Evolutionary conservation across 2,888 invertebrate genomes (phyloP).

Genomic region (Volucella inanis): DNA sequence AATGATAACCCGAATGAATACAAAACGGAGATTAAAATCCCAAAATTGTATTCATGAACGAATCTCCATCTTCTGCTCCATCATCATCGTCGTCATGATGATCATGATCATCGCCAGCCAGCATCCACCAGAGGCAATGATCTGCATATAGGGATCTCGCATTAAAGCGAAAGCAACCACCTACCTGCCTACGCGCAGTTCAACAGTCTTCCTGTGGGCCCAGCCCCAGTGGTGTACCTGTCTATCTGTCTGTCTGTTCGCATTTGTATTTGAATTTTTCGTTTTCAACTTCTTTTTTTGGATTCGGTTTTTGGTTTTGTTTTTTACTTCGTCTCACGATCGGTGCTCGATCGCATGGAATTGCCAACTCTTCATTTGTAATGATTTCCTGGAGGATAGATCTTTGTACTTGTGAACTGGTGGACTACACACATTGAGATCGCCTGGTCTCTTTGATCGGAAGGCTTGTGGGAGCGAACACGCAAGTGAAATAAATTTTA

Average conservation of each 20-base stretch:
- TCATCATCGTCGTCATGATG: constrained; percentile 22
- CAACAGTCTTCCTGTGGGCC: constrained; percentile 65
- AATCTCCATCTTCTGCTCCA: constrained; percentile 25
- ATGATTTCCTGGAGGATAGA: constrained; percentile 72
- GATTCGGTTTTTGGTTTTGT: constrained; percentile 45
- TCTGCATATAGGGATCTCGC: constrained; percentile 67
- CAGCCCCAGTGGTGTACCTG: constrained; percentile 73
- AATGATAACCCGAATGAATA: constrained; percentile 68
- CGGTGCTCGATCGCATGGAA: constrained; percentile 59
- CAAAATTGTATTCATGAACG: constrained; percentile 71
- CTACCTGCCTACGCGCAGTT: constrained; percentile 73
- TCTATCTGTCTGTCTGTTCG: constrained; percentile 69
- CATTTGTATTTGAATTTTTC: constrained; percentile 67
- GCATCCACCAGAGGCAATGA: constrained; percentile 46
- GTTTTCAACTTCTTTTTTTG: constrained; percentile 35
- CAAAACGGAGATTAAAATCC: constrained; percentile 67
- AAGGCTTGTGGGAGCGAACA: constrained; percentile 69
- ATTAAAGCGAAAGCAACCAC: constrained; percentile 41
- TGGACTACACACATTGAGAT: constrained; percentile 62
- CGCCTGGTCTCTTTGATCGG: neutral
- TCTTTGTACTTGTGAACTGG: constrained; percentile 4
- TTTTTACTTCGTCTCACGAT: constrained; percentile 64
- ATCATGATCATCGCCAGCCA: constrained; percentile 16
- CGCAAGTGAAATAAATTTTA: constrained; percentile 69
- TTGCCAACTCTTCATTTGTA: constrained; percentile 64